phyloP scores from a whole-genome alignment of 1,140 invertebrate genomes.

The Hesperophylax magnus region DNA sequence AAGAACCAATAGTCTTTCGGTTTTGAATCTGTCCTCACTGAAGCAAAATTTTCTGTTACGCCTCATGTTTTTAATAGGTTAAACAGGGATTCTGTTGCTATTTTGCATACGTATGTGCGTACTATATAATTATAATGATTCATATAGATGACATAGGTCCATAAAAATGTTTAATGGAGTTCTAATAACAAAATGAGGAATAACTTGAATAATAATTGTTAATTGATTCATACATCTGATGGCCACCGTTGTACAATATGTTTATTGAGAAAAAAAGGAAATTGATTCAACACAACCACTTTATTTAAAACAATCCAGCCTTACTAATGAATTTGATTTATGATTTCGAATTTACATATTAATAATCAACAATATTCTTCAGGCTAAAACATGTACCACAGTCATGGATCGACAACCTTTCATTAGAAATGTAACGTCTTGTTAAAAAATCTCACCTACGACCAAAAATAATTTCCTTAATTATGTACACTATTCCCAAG shows the following conservation, averaged over 20 bases:
- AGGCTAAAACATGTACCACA: not conserved
- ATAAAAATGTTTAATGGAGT: not conserved
- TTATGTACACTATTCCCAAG: not conserved
- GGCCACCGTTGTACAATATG: not conserved
- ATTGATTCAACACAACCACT: constrained; percentile 22
- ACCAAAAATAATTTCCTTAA: not conserved
- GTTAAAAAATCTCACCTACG: not conserved
- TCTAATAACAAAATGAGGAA: not conserved
- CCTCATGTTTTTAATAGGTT: too few relatives aligned
- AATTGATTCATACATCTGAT: constrained; percentile 10
- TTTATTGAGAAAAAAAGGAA: constrained; percentile 5
- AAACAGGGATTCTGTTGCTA: too few relatives aligned
- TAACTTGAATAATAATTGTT: not conserved
- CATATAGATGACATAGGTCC: not conserved
- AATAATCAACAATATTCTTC: constrained; percentile 25
- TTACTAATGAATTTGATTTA: constrained; percentile 34
- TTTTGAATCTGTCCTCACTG: too few relatives aligned
- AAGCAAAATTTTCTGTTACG: too few relatives aligned
- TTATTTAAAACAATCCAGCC: constrained; percentile 25
- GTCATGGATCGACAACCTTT: not conserved
- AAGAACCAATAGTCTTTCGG: too few relatives aligned
- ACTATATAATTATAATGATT: too few relatives aligned
- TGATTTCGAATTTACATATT: constrained; percentile 10
- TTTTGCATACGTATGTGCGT: too few relatives aligned
- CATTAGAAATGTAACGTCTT: not conserved